Conservation (phyloP, 1,140 invertebrate genomes). For the Oryzaephilus surinamensis region DNA sequence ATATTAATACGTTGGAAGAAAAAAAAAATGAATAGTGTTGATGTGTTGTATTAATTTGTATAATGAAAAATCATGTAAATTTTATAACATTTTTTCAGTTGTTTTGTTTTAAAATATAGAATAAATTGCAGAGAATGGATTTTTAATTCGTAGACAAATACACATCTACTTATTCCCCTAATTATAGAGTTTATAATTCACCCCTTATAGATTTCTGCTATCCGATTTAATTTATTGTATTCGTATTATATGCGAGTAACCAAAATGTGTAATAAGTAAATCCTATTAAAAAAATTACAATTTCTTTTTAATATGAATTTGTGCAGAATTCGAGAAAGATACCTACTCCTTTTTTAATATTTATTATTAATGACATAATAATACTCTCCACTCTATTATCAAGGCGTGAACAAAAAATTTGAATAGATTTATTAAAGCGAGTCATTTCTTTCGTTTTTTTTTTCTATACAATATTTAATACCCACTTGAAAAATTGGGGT, state of each 20-base stretch:
- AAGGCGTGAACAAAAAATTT: slow-evolving; percentile 16
- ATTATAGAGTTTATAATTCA: too few species aligned
- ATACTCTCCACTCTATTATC: slow-evolving; percentile 12
- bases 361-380: slow-evolving; percentile 5
- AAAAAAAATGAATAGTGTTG: too few species aligned
- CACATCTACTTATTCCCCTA: too few species aligned
- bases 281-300: background rate
- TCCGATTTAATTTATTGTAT: too few species aligned
- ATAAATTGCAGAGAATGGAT: too few species aligned
- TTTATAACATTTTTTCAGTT: slow-evolving; percentile 2
- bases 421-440: slow-evolving; percentile 11
- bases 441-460: slow-evolving; percentile 10
- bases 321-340: too few species aligned
- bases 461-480: too few species aligned
- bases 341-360: too few species aligned
- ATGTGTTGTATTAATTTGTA: slow-evolving; percentile 13
- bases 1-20: too few species aligned
- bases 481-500: too few species aligned
- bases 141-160: too few species aligned
- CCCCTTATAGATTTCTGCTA: too few species aligned
- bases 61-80: slow-evolving; percentile 14
- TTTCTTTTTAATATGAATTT: slow-evolving; percentile 1
- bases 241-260: background rate
- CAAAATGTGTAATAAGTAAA: background rate
- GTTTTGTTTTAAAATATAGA: background rate